phyloP scores from a whole-genome alignment of 2,888 invertebrate genomes.

The Folsomia manolachei region DNA sequence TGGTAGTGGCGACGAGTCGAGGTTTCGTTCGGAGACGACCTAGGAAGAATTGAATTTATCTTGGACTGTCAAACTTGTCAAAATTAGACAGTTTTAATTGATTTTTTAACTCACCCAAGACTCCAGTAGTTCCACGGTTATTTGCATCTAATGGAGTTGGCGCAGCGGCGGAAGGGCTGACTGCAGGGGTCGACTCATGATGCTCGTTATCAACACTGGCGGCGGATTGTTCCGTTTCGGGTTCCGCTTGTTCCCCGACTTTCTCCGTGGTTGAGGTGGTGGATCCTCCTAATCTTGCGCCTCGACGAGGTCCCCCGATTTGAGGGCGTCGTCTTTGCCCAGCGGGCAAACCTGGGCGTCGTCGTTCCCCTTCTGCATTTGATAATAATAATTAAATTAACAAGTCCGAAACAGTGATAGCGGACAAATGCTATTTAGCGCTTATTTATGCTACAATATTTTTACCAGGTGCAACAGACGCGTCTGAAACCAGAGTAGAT shows the following conservation, averaged over 20 bases:
- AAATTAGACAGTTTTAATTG: background rate
- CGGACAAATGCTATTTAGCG: background rate
- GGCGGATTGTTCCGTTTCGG: background rate
- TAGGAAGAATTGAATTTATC: constrained; percentile 7
- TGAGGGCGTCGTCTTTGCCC: constrained; percentile 9
- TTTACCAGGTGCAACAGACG: constrained; percentile 23
- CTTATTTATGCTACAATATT: background rate
- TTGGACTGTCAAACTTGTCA: background rate
- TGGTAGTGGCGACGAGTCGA: constrained; percentile 41
- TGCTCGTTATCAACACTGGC: constrained; percentile 15
- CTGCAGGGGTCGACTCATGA: constrained; percentile 19
- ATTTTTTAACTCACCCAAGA: constrained; percentile 31
- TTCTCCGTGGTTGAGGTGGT: constrained; percentile 31
- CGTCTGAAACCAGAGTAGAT: constrained; percentile 14
- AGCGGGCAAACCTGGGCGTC: constrained; percentile 20
- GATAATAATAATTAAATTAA: background rate
- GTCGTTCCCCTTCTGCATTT: constrained; percentile 13
- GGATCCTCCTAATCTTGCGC: constrained; percentile 33
- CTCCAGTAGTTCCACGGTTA: constrained; percentile 38
- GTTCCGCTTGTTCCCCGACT: constrained; percentile 7
- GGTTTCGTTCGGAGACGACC: constrained; percentile 45
- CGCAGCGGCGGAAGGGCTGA: constrained; percentile 17
- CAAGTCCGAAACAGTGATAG: background rate
- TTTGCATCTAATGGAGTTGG: constrained; percentile 27
- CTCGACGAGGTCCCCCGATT: constrained; percentile 26